These are phyloP conservation scores for Chrysoperla carnea DNA, from an alignment of 1,140 invertebrate genomes.

Conservation along the genomic window DNA sequence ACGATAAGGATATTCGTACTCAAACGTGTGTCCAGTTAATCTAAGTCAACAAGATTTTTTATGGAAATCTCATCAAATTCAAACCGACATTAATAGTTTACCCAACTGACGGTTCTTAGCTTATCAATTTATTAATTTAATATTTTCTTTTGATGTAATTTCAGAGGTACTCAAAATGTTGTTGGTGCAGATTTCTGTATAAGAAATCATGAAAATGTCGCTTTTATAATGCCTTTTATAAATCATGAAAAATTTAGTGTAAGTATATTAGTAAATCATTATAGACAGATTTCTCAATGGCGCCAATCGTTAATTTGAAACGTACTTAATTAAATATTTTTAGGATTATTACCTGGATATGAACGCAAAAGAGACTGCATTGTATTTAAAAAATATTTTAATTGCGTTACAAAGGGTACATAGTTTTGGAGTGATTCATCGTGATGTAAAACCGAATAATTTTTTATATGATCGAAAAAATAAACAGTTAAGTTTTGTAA, in stretches of 20 bases:
- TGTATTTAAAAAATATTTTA: conserved; percentile 71
- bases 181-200: conserved; percentile 65
- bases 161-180: conserved; percentile 64
- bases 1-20: too few species aligned
- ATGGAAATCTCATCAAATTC: too few species aligned
- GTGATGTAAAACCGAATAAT: conserved; percentile 88
- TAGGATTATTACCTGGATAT: conserved; percentile 61
- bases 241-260: conserved; percentile 63
- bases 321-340: conserved; percentile 16
- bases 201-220: conserved; percentile 58
- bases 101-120: too few species aligned
- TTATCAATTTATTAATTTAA: too few species aligned
- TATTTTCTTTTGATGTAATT: too few species aligned
- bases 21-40: too few species aligned
- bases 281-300: too few species aligned
- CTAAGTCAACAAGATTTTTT: too few species aligned
- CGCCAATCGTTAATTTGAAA: background rate
- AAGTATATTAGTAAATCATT: conserved; percentile 21
- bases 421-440: conserved; percentile 70
- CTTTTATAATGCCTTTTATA: conserved; percentile 84
- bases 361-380: conserved; percentile 48
- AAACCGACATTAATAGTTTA: too few species aligned
- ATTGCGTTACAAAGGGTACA: conserved; percentile 66
- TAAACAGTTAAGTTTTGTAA: conserved; percentile 32
- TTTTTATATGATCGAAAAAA: conserved; percentile 71